Evolutionary conservation across 1,140 invertebrate species (phyloP).

Genomic region (Drosophila rufa): DNA sequence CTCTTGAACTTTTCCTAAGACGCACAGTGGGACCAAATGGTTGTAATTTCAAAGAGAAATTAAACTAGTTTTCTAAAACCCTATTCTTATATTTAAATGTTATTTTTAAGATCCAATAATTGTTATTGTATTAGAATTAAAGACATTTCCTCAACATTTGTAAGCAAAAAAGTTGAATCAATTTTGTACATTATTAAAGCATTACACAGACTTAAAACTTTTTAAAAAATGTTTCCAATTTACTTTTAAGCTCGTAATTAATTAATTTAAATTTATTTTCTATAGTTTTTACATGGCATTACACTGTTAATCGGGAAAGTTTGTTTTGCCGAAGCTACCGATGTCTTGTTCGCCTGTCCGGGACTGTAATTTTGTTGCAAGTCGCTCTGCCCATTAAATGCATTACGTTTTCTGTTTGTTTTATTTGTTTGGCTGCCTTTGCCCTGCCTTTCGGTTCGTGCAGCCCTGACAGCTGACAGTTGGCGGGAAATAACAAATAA

Average conservation of each 20-base stretch:
- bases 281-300: not conserved
- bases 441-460: conserved; percentile 38
- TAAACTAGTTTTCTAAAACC: not conserved
- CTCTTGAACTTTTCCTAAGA: conserved; percentile 72
- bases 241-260: no score
- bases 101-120: no score
- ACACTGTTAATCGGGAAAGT: conserved; percentile 22
- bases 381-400: conserved; percentile 75
- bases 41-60: not conserved
- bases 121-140: no score
- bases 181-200: no score
- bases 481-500: conserved; percentile 77
- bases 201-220: no score
- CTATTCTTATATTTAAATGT: no score
- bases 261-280: not conserved
- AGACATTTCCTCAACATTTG: no score
- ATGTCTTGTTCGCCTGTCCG: conserved; percentile 42
- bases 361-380: conserved; percentile 73
- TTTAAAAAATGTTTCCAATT: no score
- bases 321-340: conserved; percentile 47
- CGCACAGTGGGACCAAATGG: conserved; percentile 4
- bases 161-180: no score
- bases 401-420: conserved; percentile 76
- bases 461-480: conserved; percentile 68
- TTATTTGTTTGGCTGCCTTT: conserved; percentile 61